Base-by-base conservation (phyloP, 2,888 invertebrate species). In the Hydrotaea diabolus region DNA sequence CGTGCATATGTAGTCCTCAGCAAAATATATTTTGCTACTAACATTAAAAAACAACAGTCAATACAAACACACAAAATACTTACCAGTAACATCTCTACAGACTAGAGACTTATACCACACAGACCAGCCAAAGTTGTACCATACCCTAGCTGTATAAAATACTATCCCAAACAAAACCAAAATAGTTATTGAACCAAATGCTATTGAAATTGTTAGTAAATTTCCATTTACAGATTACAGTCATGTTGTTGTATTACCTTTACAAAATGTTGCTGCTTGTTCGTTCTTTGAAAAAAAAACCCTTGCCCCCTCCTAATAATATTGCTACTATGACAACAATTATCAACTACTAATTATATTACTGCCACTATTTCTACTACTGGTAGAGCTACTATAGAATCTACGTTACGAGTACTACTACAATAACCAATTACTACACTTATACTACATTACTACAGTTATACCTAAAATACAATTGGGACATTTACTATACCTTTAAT, bases 251-350 rank as follows among this genome's bases (percentile, higher is more conserved):
- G 21, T 76, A 77, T 82, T 55, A 62, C 64, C 80, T 69, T 69
- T 13, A 80, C 82, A 85, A 82, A 85, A 82, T 85, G 85, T 85
- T 85, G 85, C 85, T 82, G 82, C 79, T 85, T 82, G 85, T 85
- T 82, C 79, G 78, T 81, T 76, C 57, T 69, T 73, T 72, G 76
- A 46, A 71, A 83, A 21, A 80, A 62, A 59, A 57, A n/a, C n/a
- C n/a, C n/a, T n/a, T n/a, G n/a, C 26, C 74, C 23, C 74, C 74
- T 73, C 39, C 39, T n/a, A n/a, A n/a, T n/a, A n/a, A n/a, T n/a
- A n/a, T n/a, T n/a, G n/a, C n/a, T n/a, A n/a, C n/a, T n/a, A n/a
- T n/a, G n/a, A n/a, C n/a, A n/a, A n/a, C n/a, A n/a, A n/a, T n/a
- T n/a, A n/a, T n/a, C n/a, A n/a, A n/a, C n/a, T n/a, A n/a, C n/a